Conservation (phyloP, 2,113 vertebrate genomes). For the Montifringilla adamsi region DNA sequence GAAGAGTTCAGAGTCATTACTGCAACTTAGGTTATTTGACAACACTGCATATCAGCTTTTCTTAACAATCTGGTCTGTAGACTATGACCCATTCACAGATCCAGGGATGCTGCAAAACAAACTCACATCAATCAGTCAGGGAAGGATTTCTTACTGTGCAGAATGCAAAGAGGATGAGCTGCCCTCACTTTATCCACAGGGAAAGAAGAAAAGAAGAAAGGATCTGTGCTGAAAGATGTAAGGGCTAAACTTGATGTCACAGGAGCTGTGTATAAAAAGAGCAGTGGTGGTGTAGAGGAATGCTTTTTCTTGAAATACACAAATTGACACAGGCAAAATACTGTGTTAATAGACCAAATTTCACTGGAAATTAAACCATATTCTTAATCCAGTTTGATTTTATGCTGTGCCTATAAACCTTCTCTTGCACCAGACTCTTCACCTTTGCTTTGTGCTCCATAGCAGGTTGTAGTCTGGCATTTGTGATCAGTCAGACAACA, state of each 20-base stretch:
- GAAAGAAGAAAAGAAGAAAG: background rate
- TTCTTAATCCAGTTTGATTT: background rate
- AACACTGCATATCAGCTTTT: background rate
- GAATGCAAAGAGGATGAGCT: background rate
- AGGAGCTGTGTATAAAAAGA: background rate
- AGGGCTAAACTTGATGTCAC: background rate
- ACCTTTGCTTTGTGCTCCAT: background rate
- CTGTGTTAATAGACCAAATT: background rate
- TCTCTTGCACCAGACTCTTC: background rate
- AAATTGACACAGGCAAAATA: background rate
- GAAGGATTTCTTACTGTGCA: background rate
- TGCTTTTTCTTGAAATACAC: background rate
- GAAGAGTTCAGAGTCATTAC: background rate
- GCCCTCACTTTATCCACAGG: background rate
- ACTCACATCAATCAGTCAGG: background rate
- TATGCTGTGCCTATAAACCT: background rate
- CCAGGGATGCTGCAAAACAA: background rate
- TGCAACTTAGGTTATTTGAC: background rate
- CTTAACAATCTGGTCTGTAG: background rate
- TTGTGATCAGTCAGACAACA: background rate
- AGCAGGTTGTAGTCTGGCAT: background rate
- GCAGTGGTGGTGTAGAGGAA: background rate
- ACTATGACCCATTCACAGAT: background rate
- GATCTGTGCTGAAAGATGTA: background rate
- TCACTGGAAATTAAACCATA: background rate